These are phyloP conservation scores for Drosophila paracracens DNA, from an alignment of 2,888 invertebrate species.

Conservation along the genomic window DNA sequence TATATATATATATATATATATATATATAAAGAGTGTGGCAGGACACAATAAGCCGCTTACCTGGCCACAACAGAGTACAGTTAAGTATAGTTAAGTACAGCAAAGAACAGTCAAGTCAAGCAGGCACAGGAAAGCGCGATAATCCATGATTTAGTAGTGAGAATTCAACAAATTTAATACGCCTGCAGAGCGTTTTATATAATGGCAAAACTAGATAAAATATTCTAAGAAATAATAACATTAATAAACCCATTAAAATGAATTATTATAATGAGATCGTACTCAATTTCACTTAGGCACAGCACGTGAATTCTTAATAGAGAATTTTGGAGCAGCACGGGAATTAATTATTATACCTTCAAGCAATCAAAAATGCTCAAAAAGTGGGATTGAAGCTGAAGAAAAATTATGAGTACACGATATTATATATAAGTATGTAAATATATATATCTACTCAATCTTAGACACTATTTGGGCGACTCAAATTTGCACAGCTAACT, in stretches of 20 bases:
- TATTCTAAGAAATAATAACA: background rate
- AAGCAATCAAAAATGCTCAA: background rate
- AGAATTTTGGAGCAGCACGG: background rate
- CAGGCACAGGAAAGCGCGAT: background rate
- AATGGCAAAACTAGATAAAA: background rate
- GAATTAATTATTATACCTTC: conserved; percentile 5
- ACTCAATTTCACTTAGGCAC: conserved; percentile 5
- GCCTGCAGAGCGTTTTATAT: background rate
- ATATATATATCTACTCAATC: background rate
- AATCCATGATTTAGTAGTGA: conserved; percentile 13
- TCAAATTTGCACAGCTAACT: background rate
- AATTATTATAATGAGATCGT: conserved; percentile 1
- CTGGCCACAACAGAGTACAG: background rate
- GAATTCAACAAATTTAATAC: background rate
- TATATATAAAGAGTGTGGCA: no score
- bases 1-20: no score
- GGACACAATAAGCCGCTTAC: conserved; percentile 4
- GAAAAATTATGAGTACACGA: background rate
- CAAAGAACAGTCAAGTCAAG: background rate
- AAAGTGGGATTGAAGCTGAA: background rate
- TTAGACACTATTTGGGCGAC: background rate
- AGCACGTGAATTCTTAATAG: conserved; percentile 38
- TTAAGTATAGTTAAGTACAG: background rate
- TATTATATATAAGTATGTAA: background rate
- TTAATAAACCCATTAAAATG: background rate